These are phyloP conservation scores for Gymnarchus niloticus DNA, from an alignment of 2,113 vertebrate genomes.

Conservation along the genomic window DNA sequence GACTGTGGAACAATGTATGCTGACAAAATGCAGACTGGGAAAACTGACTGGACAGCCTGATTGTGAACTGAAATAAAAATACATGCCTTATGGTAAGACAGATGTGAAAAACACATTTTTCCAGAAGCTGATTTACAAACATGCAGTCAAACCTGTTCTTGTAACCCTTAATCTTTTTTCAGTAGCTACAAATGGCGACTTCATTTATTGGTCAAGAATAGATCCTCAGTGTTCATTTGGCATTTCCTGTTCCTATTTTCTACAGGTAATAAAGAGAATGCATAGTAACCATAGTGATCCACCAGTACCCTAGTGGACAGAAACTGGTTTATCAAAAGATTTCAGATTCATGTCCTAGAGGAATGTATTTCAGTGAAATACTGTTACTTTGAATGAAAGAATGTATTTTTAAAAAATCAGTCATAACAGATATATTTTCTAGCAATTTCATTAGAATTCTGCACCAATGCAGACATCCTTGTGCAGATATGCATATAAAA, in stretches of 20 bases:
- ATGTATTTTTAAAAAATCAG: not conserved
- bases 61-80: slow-evolving; percentile 31
- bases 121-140: slow-evolving; percentile 18
- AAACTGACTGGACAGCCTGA: slow-evolving; percentile 22
- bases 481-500: not conserved
- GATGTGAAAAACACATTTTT: slow-evolving; percentile 26
- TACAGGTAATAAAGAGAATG: not conserved
- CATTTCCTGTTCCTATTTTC: not conserved
- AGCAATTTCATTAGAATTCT: not conserved
- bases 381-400: not conserved
- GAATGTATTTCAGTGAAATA: not conserved
- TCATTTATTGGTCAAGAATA: not conserved
- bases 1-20: slow-evolving; percentile 5
- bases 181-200: slow-evolving; percentile 8
- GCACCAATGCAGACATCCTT: not conserved
- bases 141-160: not conserved
- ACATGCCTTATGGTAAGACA: slow-evolving; percentile 47
- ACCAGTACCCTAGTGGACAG: not conserved
- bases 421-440: not conserved
- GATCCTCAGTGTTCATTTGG: not conserved
- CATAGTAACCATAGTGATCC: not conserved
- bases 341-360: not conserved
- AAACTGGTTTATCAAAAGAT: not conserved
- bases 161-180: not conserved
- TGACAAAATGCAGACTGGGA: not conserved